A percentile compares a stretch with the other conserved stretches of the same genome.
These are phyloP conservation scores for Orbicella faveolata DNA, from an alignment of 64 coral and sea anemone genomes.

Conservation along the genomic window DNA sequence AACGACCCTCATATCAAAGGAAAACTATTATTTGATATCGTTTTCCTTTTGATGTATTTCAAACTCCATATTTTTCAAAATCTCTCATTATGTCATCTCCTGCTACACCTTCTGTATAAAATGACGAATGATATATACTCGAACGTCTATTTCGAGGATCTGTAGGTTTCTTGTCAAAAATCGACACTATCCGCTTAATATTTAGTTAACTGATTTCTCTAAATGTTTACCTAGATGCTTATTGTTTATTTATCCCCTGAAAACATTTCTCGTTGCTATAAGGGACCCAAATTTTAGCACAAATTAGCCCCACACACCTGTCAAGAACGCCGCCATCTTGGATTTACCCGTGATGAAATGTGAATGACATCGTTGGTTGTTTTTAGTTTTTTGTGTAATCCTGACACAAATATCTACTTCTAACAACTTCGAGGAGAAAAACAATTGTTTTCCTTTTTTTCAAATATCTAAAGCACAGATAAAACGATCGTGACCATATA, in stretches of 20 bases:
- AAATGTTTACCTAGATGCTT: constrained; percentile 10
- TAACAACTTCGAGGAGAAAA: not conserved
- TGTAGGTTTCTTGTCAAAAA: too few relatives aligned
- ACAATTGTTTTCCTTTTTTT: not conserved
- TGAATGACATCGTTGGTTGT: not conserved
- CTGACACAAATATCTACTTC: not conserved
- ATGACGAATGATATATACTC: constrained; percentile 12
- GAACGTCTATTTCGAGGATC: too few relatives aligned
- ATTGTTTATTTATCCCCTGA: constrained; percentile 16
- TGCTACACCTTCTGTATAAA: constrained; percentile 5
- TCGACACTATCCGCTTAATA: too few relatives aligned
- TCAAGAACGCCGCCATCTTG: not conserved
- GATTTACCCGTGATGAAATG: constrained; percentile 14
- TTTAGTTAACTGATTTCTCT: too few relatives aligned
- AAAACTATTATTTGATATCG: too few relatives aligned
- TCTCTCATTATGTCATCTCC: constrained; percentile 1
- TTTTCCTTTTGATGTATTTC: too few relatives aligned
- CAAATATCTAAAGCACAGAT: too few relatives aligned
- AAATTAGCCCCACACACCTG: not conserved
- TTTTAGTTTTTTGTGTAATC: not conserved
- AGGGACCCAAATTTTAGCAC: constrained; percentile 6
- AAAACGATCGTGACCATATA: too few relatives aligned
- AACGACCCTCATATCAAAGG: too few relatives aligned
- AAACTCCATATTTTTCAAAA: too few relatives aligned
- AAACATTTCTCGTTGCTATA: constrained; percentile 8